phyloP scores from a whole-genome alignment of 1,140 invertebrate species.

The Calephelis virginiensis region DNA sequence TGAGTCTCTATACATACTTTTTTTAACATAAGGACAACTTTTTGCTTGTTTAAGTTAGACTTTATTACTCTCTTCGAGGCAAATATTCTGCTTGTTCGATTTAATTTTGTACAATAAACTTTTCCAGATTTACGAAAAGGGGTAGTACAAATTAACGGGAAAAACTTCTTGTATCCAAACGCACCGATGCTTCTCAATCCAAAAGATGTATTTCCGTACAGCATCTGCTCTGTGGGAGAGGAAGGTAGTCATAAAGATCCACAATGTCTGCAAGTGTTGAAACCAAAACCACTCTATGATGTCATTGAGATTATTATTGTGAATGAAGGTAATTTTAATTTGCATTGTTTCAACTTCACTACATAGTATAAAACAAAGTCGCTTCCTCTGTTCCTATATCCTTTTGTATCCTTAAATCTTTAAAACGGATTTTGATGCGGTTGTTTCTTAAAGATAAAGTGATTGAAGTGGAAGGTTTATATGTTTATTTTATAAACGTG shows the following conservation, averaged over 20 bases:
- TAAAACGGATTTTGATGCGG: no score
- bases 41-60: no score
- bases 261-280: constrained; percentile 65
- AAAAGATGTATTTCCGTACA: constrained; percentile 43
- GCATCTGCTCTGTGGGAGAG: constrained; percentile 55
- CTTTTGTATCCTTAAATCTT: no score
- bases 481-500: no score
- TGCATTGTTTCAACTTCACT: neutral
- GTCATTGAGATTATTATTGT: constrained; percentile 62
- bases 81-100: neutral
- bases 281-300: constrained; percentile 44
- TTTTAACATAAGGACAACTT: no score
- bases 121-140: constrained; percentile 51
- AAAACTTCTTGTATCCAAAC: constrained; percentile 72
- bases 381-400: no score
- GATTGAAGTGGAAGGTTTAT: no score
- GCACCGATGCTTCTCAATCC: constrained; percentile 54
- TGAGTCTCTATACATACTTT: no score
- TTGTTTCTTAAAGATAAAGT: no score
- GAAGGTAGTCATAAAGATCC: constrained; percentile 50
- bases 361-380: neutral
- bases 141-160: constrained; percentile 70
- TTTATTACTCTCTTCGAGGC: no score
- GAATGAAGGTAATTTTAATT: constrained; percentile 63
- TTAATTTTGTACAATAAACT: neutral